Evolutionary conservation across 2,888 invertebrate genomes (phyloP), one percentile per base, ranked within the genome.

Genomic region (Hypsopygia costalis): DNA sequence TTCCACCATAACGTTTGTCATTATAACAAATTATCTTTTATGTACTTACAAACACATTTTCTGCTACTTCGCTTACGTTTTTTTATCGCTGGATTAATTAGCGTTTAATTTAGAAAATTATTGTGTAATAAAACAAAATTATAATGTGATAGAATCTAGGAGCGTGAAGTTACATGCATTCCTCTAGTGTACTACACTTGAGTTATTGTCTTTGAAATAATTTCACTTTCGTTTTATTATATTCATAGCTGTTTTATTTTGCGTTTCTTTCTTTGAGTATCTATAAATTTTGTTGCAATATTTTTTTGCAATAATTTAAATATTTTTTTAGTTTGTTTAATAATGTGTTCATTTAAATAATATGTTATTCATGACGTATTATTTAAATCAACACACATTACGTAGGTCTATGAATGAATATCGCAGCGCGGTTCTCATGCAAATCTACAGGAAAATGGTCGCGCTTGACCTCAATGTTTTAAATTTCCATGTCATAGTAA

Each of bases 131-230:
- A 50, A 44, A 39, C 35, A 36, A 42, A 6, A 10, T 32, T 16
- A 28, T 21, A 38, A 36, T 37, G 43, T 37, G 40, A 37, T 42
- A 43, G 49, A 49, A 49, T 49, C 45, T 46, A 49, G 38, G 36
- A 57, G 52, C 67, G 62, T 64, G 60, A 64, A 60, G 57, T 51
- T 55, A 62, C 58, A 58, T 45, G 46, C 49, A 53, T 61, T 55
- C 52, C 52, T 47, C 52, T 48, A 16, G 47, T 59, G 58, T 55
- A 51, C 45, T 50, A 49, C 41, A 49, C 40, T 40, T 32, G 36
- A 5, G 7, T 25, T 25, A 25, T 25, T 2, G 3, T 25, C 28
- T 32, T 21, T 22, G 8, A 29, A 11, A 12, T n/a, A 34, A 31
- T 35, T 40, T 34, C 27, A 37, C 41, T 40, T 46, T 42, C 41